Base-by-base conservation (phyloP, 2,888 invertebrate species). In the Mimas tiliae region DNA sequence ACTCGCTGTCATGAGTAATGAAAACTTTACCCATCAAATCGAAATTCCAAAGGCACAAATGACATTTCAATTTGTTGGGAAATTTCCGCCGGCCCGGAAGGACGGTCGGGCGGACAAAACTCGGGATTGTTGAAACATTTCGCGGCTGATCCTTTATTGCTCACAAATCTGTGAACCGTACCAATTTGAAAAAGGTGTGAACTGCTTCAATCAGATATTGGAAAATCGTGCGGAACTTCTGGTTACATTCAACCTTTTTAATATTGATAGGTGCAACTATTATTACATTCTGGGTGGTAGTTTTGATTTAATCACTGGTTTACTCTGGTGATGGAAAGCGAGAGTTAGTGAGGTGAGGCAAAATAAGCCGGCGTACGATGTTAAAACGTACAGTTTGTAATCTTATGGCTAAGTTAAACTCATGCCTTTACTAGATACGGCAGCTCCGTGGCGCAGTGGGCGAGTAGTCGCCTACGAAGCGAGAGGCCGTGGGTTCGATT, bases 161-260 rank as follows among this genome's bases (percentile, higher is more conserved):
- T 55, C n/a, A 58, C 58, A 42, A 42, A 58, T 42, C 58, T 34
- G 58, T 42, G 58, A 42, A 16, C 42, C 58, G 19, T 58, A 42
- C n/a, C 53, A 53, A 53, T 53, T 52, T 14, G 53, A 33, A 33
- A 27, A 53, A 53, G 53, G 53, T 33, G 53, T n/a, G 33, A n/a
- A 45, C 1, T 14, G 11, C 14, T 45, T 45, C 53, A 1, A n/a
- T 34, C 8, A 8, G 14, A 12, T 11, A 19, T 34, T 38, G 38
- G 34, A 19, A 42, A 12, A 19, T 19, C 16, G 55, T 38, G 7
- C 19, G 19, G 19, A 1, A 42, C 8, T 34, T 34, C 7, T 48
- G 48, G 16, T 16, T 16, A 16, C 6, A 6, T 16, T 48, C 16
- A 9, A 45, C 4, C 4, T 19, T 19, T 19, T 16, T 7, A 38